Percentiles rank a stretch among this genome's conserved stretches.
phyloP scores from a whole-genome alignment of 2,888 invertebrate species.

The Ethmia dodecea region DNA sequence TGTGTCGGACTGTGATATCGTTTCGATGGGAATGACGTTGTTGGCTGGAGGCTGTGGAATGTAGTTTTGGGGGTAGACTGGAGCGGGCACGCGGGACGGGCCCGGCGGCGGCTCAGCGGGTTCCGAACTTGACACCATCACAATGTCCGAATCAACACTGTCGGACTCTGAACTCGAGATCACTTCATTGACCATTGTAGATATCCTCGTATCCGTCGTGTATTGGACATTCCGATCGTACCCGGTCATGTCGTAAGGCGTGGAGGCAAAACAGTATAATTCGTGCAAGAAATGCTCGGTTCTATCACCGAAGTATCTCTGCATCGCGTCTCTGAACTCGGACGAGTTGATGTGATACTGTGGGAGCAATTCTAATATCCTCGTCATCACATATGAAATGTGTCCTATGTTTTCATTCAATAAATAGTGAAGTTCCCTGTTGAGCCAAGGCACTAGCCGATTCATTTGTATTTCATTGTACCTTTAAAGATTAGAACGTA shows the following conservation, averaged over 20 bases:
- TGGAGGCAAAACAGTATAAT: slow-evolving; percentile 89
- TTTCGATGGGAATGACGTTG: slow-evolving; percentile 63
- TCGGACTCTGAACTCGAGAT: slow-evolving; percentile 56
- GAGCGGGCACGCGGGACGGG: slow-evolving; percentile 28
- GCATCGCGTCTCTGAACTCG: slow-evolving; percentile 83
- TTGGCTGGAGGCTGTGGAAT: slow-evolving; percentile 33
- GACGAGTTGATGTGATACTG: slow-evolving; percentile 81
- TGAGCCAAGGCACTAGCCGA: slow-evolving; percentile 92
- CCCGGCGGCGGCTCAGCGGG: slow-evolving; percentile 29
- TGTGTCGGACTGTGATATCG: slow-evolving; percentile 64
- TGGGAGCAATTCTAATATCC: slow-evolving; percentile 83
- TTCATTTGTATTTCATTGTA: slow-evolving; percentile 88
- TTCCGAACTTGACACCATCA: slow-evolving; percentile 49
- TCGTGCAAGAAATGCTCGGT: slow-evolving; percentile 95
- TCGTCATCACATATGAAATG: slow-evolving; percentile 81
- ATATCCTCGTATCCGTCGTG: slow-evolving; percentile 73
- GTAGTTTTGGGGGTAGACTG: slow-evolving; percentile 43
- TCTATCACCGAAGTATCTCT: slow-evolving; percentile 82
- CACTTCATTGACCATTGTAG: slow-evolving; percentile 76
- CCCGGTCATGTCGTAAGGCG: slow-evolving; percentile 90
- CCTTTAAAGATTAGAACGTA: slow-evolving; percentile 58
- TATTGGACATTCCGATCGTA: slow-evolving; percentile 86
- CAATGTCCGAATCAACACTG: slow-evolving; percentile 54
- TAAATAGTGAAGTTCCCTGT: slow-evolving; percentile 89
- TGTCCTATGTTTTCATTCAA: slow-evolving; percentile 80